Evolutionary conservation across 2,113 vertebrate genomes (phyloP).

Genomic region (Pseudopodoces humilis): DNA sequence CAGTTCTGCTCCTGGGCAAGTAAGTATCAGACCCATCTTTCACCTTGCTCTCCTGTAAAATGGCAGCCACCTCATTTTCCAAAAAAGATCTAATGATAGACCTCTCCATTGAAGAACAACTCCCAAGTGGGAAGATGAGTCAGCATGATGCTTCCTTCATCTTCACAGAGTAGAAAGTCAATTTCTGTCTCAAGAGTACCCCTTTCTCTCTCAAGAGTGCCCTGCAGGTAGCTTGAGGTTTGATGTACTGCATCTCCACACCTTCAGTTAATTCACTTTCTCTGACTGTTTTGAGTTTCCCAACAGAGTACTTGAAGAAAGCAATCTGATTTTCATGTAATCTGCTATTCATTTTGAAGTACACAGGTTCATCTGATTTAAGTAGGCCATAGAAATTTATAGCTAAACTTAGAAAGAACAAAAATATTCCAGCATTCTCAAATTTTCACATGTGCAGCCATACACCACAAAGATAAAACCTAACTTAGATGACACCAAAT

Average conservation of each 20-base stretch:
- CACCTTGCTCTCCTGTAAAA: not conserved
- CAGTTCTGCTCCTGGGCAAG: not conserved
- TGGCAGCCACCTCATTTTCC: not conserved
- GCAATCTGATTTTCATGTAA: not conserved
- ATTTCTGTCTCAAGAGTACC: not conserved
- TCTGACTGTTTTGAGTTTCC: not conserved
- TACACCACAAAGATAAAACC: not conserved
- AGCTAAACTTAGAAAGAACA: not conserved
- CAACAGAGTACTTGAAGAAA: not conserved
- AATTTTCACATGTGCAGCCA: not conserved
- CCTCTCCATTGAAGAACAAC: not conserved
- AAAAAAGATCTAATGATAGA: not conserved
- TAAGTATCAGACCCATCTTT: not conserved
- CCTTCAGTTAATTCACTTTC: not conserved
- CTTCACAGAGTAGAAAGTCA: not conserved
- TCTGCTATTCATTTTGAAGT: not conserved
- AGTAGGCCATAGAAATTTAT: not conserved
- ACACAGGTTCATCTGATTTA: not conserved
- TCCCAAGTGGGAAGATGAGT: not conserved
- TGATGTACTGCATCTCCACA: not conserved
- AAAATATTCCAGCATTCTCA: not conserved
- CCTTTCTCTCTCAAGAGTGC: not conserved
- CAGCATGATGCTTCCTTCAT: not conserved
- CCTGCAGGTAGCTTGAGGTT: not conserved
- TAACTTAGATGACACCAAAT: not conserved